phyloP scores from a whole-genome alignment of 1,140 invertebrate species.

The Streblospio benedicti region DNA sequence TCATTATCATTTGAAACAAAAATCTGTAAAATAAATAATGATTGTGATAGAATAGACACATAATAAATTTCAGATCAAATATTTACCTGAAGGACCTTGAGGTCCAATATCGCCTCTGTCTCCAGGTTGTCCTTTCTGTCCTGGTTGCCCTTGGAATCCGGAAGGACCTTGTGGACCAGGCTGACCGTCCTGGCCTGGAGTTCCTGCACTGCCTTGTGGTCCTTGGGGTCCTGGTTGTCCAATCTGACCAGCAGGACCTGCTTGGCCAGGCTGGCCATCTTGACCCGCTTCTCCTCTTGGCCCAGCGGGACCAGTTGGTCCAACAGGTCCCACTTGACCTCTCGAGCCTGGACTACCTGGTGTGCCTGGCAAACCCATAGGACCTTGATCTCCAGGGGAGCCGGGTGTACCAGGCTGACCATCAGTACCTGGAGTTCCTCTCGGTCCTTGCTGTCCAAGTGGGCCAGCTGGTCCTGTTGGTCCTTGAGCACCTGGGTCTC shows the following conservation, averaged over 20 bases:
- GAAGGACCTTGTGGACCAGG: conserved; percentile 11
- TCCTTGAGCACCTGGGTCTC: conserved; percentile 21
- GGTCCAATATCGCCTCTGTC: conserved; percentile 8
- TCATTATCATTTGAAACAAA: too few species aligned
- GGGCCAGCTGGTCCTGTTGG: conserved; percentile 28
- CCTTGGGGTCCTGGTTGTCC: background rate
- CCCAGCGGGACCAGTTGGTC: conserved; percentile 7
- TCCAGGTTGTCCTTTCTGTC: conserved; percentile 17
- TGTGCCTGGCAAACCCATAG: background rate
- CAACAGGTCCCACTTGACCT: background rate
- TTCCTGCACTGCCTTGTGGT: background rate
- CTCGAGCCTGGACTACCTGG: background rate
- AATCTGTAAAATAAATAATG: too few species aligned
- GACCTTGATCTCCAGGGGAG: background rate
- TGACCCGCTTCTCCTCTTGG: conserved; percentile 1
- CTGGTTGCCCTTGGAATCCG: too few species aligned
- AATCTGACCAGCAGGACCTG: conserved; percentile 3
- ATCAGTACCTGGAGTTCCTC: conserved; percentile 40
- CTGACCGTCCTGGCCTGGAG: background rate
- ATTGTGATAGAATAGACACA: background rate
- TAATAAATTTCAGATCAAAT: background rate
- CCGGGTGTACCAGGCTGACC: conserved; percentile 5
- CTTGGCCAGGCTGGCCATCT: conserved; percentile 5
- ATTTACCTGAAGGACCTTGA: conserved; percentile 5
- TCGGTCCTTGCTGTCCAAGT: conserved; percentile 33